Conservation (phyloP, 2,113 vertebrate genomes). For the Ramphastos sulfuratus region DNA sequence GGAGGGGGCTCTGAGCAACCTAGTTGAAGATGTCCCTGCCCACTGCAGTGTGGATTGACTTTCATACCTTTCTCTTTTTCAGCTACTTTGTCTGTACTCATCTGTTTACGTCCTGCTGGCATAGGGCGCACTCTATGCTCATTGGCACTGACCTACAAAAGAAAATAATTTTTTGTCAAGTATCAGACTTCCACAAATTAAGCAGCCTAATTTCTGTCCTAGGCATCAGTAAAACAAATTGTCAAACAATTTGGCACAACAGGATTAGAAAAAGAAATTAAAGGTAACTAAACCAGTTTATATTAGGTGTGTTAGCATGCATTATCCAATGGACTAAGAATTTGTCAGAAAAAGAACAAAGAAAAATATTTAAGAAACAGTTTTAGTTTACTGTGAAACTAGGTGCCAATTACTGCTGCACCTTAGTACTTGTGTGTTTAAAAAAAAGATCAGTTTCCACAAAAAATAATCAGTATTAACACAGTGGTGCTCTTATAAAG, state of each 20-base stretch:
- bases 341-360: neutral
- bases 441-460: neutral
- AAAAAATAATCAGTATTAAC: neutral
- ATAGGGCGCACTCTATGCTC: neutral
- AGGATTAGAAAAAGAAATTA: neutral
- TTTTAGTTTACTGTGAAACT: neutral
- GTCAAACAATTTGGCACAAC: neutral
- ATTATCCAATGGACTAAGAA: neutral
- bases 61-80: constrained; percentile 74
- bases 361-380: neutral
- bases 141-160: neutral
- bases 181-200: neutral
- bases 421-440: neutral
- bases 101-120: constrained; percentile 46
- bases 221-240: neutral
- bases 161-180: neutral
- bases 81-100: constrained; percentile 20
- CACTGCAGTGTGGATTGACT: neutral
- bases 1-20: neutral
- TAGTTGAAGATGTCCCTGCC: neutral
- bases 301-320: neutral
- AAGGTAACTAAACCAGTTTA: neutral
- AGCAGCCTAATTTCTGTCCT: neutral
- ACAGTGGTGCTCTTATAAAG: neutral
- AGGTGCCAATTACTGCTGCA: neutral